phyloP scores from a whole-genome alignment of 35 echinoderm and acorn worm species.

The Eucidaris tribuloides region DNA sequence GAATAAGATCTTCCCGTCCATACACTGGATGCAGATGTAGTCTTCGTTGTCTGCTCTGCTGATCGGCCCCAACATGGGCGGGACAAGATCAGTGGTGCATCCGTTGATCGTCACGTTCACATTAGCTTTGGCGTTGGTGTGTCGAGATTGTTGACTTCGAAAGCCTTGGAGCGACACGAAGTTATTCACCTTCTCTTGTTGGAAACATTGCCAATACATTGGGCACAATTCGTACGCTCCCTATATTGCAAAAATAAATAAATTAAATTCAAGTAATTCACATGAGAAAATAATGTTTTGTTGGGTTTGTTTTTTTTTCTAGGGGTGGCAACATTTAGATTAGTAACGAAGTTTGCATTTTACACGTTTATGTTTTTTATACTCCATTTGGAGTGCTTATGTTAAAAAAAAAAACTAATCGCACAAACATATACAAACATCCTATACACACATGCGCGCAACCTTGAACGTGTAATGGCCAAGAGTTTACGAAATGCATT shows the following conservation, averaged over 20 bases:
- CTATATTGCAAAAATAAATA: neutral
- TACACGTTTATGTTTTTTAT: no score
- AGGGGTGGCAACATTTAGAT: no score
- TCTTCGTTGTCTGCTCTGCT: neutral
- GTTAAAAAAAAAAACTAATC: no score
- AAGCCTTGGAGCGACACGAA: neutral
- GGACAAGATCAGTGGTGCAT: neutral
- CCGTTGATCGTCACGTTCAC: neutral
- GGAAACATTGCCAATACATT: constrained; percentile 12
- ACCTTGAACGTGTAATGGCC: no score
- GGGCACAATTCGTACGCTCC: constrained; percentile 12
- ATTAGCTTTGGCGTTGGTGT: neutral
- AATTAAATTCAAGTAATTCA: no score
- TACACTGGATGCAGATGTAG: neutral
- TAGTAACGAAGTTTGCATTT: no score
- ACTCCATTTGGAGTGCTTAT: no score
- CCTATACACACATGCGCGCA: no score
- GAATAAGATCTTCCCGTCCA: constrained; percentile 6
- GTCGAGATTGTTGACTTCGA: neutral
- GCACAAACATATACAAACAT: no score
- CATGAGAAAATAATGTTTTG: no score
- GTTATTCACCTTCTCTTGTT: neutral
- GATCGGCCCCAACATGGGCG: neutral
- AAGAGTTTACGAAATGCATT: no score
- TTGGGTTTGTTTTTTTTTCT: no score